Percentiles rank a stretch among this genome's conserved stretches.
Evolutionary conservation across 2,888 invertebrate species (phyloP).

Genomic region (Calameuta pallipes): DNA sequence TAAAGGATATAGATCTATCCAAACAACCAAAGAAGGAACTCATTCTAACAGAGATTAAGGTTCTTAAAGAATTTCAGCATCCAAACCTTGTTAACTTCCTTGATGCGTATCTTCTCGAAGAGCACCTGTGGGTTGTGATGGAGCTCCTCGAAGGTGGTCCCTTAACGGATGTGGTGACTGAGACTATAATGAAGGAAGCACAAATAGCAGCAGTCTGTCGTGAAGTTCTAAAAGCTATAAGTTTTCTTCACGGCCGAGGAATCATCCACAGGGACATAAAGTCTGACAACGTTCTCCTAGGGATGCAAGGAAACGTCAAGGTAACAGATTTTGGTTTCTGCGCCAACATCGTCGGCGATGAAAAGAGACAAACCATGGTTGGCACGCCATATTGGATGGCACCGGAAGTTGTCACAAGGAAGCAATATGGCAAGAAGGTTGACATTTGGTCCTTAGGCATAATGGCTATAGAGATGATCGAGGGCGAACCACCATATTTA

Average conservation of each 20-base stretch:
- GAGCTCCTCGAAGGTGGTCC: conserved; percentile 95
- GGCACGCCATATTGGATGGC: conserved; percentile 99
- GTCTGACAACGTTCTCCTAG: conserved; percentile 95
- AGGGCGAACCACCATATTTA: conserved; percentile 97
- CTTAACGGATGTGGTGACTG: conserved; percentile 96
- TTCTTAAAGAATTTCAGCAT: conserved; percentile 91
- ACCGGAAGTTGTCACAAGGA: conserved; percentile 91
- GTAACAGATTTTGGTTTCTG: conserved; percentile 98
- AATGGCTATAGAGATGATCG: conserved; percentile 98
- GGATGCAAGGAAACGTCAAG: conserved; percentile 92
- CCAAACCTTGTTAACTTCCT: conserved; percentile 96
- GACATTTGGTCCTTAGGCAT: conserved; percentile 98
- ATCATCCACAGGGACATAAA: conserved; percentile 97
- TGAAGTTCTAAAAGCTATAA: conserved; percentile 88
- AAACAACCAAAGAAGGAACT: conserved; percentile 97
- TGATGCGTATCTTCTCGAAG: conserved; percentile 90
- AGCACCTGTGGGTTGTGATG: conserved; percentile 97
- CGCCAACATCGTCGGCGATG: conserved; percentile 94
- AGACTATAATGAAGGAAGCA: conserved; percentile 95
- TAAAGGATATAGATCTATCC: conserved; percentile 95
- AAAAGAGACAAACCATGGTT: conserved; percentile 96
- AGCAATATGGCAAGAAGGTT: conserved; percentile 93
- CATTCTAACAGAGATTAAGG: conserved; percentile 93
- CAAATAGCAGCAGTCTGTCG: conserved; percentile 96
- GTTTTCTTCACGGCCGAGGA: conserved; percentile 88